A percentile compares a stretch with the other conserved stretches of the same genome.
phyloP scores from a whole-genome alignment of 92 coral and sea anemone genomes.

The Virgularia gustaviana region DNA sequence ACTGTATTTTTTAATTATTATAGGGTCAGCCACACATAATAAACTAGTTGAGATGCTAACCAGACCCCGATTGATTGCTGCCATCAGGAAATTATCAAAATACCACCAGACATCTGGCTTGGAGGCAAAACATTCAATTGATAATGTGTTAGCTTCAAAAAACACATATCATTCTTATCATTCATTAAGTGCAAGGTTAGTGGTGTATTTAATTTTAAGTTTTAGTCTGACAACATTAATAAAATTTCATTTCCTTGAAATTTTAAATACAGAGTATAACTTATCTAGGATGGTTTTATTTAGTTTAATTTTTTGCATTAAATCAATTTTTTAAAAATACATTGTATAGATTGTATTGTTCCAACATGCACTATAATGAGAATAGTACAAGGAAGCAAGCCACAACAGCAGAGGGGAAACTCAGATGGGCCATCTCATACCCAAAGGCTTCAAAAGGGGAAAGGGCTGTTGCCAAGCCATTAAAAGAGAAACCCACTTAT shows the following conservation, averaged over 20 bases:
- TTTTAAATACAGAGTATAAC: not conserved
- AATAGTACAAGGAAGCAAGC: slow-evolving; percentile 17
- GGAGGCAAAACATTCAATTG: slow-evolving; percentile 37
- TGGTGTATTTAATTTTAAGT: not conserved
- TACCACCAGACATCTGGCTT: slow-evolving; percentile 46
- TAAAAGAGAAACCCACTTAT: slow-evolving; percentile 41
- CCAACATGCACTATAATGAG: slow-evolving; percentile 13
- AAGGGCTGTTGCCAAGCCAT: slow-evolving; percentile 33
- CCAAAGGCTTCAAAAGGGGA: slow-evolving; percentile 36
- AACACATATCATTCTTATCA: slow-evolving; percentile 42
- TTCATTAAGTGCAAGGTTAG: slow-evolving; percentile 39
- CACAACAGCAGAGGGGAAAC: slow-evolving; percentile 18
- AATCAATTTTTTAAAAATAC: not conserved
- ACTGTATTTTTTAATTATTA: not conserved
- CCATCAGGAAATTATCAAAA: slow-evolving; percentile 28
- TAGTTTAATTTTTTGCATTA: not conserved
- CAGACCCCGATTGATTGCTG: slow-evolving; percentile 36
- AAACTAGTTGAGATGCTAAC: slow-evolving; percentile 37
- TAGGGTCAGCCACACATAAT: slow-evolving; percentile 39
- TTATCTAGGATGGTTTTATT: not conserved
- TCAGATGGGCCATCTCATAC: slow-evolving; percentile 14
- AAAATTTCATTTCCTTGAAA: not conserved
- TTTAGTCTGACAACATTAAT: not conserved
- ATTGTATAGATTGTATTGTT: not conserved
- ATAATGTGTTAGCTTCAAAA: slow-evolving; percentile 36